Percentiles rank a stretch among this genome's conserved stretches.
Conservation (phyloP, 1,140 invertebrate genomes). For the Glomeris maerens region DNA sequence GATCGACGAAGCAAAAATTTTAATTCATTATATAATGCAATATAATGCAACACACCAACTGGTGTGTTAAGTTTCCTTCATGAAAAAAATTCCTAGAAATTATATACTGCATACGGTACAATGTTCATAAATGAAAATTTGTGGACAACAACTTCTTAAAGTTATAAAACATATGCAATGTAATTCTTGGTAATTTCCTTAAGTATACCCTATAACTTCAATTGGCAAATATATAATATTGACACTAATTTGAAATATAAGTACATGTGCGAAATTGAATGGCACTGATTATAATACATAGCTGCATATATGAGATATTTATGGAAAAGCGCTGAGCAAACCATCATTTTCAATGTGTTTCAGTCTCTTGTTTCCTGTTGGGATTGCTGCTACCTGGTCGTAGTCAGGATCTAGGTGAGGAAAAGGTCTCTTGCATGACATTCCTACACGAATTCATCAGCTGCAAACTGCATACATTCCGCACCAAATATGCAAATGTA, state of each 20-base stretch:
- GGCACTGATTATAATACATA: not conserved
- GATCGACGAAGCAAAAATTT: too few species aligned
- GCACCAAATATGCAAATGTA: not conserved
- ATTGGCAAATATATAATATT: too few species aligned
- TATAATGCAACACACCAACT: too few species aligned
- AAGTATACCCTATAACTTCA: too few species aligned
- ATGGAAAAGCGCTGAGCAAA: not conserved
- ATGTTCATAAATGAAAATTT: too few species aligned
- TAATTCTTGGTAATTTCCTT: too few species aligned
- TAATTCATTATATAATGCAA: too few species aligned
- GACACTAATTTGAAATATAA: not conserved
- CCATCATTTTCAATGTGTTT: constrained; percentile 6
- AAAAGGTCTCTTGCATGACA: constrained; percentile 6
- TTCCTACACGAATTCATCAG: not conserved
- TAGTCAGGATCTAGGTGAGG: not conserved
- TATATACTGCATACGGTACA: too few species aligned
- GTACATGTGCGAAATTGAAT: not conserved
- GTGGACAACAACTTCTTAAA: too few species aligned
- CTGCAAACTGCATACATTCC: not conserved
- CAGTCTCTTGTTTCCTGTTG: not conserved
- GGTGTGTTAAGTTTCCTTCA: too few species aligned
- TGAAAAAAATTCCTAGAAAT: too few species aligned
- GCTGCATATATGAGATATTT: not conserved
- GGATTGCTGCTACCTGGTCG: not conserved
- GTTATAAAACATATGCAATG: too few species aligned